Conservation (phyloP, 2,888 invertebrate species). For the Euplagia quadripunctaria region DNA sequence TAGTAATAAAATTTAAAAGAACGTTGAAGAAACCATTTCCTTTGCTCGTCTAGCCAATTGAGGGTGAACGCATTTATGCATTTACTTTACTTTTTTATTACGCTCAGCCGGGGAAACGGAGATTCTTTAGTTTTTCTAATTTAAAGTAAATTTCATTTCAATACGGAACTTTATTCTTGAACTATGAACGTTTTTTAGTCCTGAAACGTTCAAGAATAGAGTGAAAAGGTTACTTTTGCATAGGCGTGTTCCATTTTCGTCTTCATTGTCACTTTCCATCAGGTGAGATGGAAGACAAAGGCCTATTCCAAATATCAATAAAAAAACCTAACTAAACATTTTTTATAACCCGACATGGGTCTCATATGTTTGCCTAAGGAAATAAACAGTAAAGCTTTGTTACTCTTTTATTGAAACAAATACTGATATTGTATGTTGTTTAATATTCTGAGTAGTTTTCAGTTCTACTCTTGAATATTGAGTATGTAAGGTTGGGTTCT, state of each 20-base stretch:
- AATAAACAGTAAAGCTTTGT: too few species aligned
- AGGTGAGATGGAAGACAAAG: too few species aligned
- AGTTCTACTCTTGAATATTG: background rate
- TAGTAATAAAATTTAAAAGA: conserved; percentile 63
- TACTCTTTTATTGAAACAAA: background rate
- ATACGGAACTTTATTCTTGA: conserved; percentile 36
- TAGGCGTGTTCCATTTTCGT: too few species aligned
- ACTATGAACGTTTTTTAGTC: background rate
- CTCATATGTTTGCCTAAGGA: too few species aligned
- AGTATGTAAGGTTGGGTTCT: background rate
- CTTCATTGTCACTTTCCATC: too few species aligned
- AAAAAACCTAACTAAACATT: too few species aligned
- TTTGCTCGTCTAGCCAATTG: conserved; percentile 62
- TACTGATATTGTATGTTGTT: background rate
- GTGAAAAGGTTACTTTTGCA: too few species aligned
- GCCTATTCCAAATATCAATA: too few species aligned
- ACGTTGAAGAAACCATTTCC: conserved; percentile 64
- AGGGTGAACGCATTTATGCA: conserved; percentile 66
- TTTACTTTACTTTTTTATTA: conserved; percentile 60
- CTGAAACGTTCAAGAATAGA: too few species aligned
- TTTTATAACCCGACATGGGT: too few species aligned
- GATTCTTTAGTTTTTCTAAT: conserved; percentile 62
- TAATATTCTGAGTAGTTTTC: background rate
- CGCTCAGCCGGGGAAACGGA: conserved; percentile 57
- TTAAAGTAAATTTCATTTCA: conserved; percentile 60